phyloP scores from a whole-genome alignment of 2,113 vertebrate genomes.

The Nanger granti region DNA sequence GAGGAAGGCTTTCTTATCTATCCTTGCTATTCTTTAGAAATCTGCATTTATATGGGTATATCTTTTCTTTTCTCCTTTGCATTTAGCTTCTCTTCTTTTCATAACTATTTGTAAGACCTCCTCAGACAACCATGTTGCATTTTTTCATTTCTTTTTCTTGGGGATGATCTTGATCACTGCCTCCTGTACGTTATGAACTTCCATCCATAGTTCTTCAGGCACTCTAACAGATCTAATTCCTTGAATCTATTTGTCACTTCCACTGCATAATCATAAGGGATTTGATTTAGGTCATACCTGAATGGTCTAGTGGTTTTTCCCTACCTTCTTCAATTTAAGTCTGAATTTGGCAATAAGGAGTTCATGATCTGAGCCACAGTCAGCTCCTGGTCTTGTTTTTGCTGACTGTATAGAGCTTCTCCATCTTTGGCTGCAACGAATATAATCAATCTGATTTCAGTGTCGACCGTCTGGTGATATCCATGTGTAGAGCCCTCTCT shows the following conservation, averaged over 20 bases:
- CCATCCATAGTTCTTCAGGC: neutral
- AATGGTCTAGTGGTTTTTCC: neutral
- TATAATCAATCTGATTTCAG: neutral
- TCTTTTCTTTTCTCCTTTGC: neutral
- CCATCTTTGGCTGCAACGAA: neutral
- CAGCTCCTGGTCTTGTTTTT: neutral
- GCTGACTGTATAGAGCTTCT: neutral
- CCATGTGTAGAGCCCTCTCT: neutral
- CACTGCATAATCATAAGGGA: neutral
- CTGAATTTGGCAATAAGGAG: neutral
- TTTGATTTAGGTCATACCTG: neutral
- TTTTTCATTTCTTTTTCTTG: neutral
- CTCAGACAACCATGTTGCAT: neutral
- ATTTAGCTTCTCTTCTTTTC: neutral
- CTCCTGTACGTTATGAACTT: neutral
- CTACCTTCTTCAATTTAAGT: neutral
- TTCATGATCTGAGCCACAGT: neutral
- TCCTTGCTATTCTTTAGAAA: neutral
- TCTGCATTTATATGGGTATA: neutral
- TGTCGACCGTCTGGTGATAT: neutral
- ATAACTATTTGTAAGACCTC: neutral
- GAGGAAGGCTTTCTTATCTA: neutral
- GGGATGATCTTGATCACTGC: neutral
- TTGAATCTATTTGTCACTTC: neutral
- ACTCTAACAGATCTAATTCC: neutral